phyloP scores from a whole-genome alignment of 2,797 vertebrate species.

The Tokudaia tokunoshimensis region DNA sequence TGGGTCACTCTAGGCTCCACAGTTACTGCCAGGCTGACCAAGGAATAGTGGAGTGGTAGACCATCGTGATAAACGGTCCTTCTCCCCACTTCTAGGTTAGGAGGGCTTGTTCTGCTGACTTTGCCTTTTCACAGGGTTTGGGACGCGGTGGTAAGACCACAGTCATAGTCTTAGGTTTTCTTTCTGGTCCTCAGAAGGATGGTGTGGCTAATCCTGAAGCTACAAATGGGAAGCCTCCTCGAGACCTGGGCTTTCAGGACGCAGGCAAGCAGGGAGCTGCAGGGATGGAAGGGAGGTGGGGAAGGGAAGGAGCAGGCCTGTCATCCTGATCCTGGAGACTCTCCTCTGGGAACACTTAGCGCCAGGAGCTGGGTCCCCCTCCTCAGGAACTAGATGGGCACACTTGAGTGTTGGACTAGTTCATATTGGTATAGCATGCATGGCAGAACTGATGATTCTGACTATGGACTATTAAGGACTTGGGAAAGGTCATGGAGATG shows the following conservation, averaged over 20 bases:
- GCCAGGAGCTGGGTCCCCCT: background rate
- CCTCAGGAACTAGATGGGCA: background rate
- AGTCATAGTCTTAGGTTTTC: constrained; percentile 71
- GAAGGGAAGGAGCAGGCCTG: background rate
- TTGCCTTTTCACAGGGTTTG: background rate
- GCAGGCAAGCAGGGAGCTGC: constrained; percentile 88
- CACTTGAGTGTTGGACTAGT: constrained; percentile 17
- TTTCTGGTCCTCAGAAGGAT: constrained; percentile 88
- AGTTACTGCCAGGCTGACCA: background rate
- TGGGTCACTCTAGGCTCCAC: background rate
- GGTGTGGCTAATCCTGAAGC: constrained; percentile 90
- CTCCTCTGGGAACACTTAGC: background rate
- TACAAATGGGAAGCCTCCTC: constrained; percentile 91
- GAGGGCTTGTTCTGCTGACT: background rate
- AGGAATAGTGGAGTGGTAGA: background rate
- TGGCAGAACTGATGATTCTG: constrained; percentile 9
- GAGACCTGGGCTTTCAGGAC: constrained; percentile 94
- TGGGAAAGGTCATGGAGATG: constrained; percentile 7
- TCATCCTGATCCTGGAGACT: background rate
- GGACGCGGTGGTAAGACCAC: background rate
- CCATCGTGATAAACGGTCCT: background rate
- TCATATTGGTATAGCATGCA: background rate
- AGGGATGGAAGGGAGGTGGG: background rate
- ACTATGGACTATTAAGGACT: constrained; percentile 5
- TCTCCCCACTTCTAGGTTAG: background rate